Evolutionary conservation across 2,113 vertebrate species (phyloP).

Genomic region (Aythya baeri): DNA sequence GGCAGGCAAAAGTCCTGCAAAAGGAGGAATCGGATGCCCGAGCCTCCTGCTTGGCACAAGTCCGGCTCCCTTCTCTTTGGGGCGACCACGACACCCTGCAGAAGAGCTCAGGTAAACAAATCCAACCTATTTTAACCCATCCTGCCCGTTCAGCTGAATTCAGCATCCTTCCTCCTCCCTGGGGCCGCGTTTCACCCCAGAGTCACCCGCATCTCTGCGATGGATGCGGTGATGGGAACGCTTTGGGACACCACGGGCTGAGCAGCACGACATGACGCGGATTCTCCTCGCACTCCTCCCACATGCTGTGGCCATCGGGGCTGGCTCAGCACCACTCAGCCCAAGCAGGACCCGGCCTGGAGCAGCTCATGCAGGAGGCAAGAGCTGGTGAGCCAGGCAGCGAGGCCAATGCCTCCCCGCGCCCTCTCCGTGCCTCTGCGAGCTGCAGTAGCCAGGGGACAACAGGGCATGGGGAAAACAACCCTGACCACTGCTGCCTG

Average conservation of each 20-base stretch:
- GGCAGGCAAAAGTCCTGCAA: neutral
- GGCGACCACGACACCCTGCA: neutral
- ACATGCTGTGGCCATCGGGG: rapidly evolving
- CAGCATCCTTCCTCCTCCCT: neutral
- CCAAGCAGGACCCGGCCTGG: neutral
- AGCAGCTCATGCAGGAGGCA: neutral
- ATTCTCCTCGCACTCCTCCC: neutral
- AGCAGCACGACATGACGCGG: neutral
- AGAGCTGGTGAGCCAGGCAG: neutral
- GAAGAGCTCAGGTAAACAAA: neutral
- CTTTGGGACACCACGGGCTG: rapidly evolving
- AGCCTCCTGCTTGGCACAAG: rapidly evolving
- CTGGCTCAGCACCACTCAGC: neutral
- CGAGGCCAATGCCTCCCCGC: neutral
- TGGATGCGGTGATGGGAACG: neutral
- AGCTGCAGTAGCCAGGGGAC: neutral
- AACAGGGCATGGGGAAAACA: neutral
- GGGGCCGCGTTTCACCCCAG: neutral
- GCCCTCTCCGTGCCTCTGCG: too few species aligned
- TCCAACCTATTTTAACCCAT: neutral
- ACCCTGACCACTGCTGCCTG: neutral
- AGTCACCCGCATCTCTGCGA: neutral
- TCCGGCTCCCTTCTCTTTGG: neutral
- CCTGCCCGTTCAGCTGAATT: rapidly evolving
- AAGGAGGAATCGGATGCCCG: neutral